Evolutionary conservation across 1,140 invertebrate species (phyloP).

Genomic region (Panulirus ornatus): DNA sequence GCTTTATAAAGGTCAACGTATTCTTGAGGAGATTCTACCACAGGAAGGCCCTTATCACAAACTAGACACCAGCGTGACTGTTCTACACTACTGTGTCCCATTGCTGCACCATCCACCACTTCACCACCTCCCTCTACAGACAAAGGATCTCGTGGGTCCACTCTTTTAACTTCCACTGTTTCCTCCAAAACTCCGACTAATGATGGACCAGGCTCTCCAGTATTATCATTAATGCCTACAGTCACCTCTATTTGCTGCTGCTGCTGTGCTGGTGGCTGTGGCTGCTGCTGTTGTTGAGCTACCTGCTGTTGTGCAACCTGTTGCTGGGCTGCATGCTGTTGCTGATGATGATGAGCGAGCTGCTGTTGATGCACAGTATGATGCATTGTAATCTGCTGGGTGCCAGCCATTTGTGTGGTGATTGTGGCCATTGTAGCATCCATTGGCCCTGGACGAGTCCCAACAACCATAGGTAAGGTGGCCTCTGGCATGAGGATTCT

Average conservation of each 20-base stretch:
- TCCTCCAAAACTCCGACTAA: slow-evolving; percentile 30
- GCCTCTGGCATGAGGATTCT: slow-evolving; percentile 34
- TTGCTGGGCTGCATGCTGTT: neutral
- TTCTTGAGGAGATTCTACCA: neutral
- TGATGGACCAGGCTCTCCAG: slow-evolving; percentile 9
- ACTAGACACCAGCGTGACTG: slow-evolving; percentile 50
- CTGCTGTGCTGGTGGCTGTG: neutral
- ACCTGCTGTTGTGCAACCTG: neutral
- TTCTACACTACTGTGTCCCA: neutral
- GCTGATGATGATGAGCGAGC: neutral
- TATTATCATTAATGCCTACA: neutral
- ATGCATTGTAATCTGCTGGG: slow-evolving; percentile 44
- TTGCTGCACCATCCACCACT: slow-evolving; percentile 1
- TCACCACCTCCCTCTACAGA: neutral
- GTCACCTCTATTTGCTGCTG: slow-evolving; percentile 11
- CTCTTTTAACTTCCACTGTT: neutral
- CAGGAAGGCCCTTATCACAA: slow-evolving; percentile 57
- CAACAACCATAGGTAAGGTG: neutral
- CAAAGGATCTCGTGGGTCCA: neutral
- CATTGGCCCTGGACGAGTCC: neutral
- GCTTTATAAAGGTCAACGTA: slow-evolving; percentile 38
- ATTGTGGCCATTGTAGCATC: slow-evolving; percentile 1
- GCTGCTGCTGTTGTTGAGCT: neutral
- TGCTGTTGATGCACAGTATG: slow-evolving; percentile 33
- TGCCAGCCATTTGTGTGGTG: slow-evolving; percentile 8